Conservation (phyloP, 1,140 invertebrate species). For the Drosophila nasuta region DNA sequence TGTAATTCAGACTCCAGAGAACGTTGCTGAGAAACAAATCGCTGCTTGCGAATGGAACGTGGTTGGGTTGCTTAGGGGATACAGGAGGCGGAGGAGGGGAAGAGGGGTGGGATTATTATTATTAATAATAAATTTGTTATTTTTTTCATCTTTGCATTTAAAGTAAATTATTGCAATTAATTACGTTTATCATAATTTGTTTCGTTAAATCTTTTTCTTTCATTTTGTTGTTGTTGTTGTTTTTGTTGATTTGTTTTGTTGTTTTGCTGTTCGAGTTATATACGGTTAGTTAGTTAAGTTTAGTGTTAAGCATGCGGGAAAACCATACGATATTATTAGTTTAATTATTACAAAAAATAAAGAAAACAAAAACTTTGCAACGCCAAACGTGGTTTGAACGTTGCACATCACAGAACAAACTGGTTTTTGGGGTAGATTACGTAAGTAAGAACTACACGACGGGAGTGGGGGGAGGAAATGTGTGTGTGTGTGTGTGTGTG, state of each 20-base stretch:
- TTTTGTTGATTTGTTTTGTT: constrained; percentile 12
- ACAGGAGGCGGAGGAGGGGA: neutral
- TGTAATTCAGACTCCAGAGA: constrained; percentile 84
- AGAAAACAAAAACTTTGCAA: constrained; percentile 65
- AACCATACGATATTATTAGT: too few species aligned
- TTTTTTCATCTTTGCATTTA: constrained; percentile 5
- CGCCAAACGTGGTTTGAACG: constrained; percentile 55
- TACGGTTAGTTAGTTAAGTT: constrained; percentile 9
- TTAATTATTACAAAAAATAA: constrained; percentile 33
- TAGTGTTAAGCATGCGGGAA: constrained; percentile 6
- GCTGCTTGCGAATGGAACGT: neutral
- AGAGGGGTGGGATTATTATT: constrained; percentile 4
- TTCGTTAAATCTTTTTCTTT: constrained; percentile 21
- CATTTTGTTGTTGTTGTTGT: constrained; percentile 1
- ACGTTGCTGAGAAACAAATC: constrained; percentile 44
- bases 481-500: neutral
- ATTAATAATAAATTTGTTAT: constrained; percentile 24
- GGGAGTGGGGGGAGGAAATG: neutral
- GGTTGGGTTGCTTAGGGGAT: neutral
- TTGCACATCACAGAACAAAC: constrained; percentile 82
- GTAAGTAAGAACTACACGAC: constrained; percentile 36
- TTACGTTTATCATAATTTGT: constrained; percentile 43
- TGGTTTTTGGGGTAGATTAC: constrained; percentile 51
- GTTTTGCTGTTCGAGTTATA: constrained; percentile 35
- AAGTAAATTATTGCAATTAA: constrained; percentile 59